phyloP scores from a whole-genome alignment of 2,113 vertebrate species.

The Zosterops japonicus region DNA sequence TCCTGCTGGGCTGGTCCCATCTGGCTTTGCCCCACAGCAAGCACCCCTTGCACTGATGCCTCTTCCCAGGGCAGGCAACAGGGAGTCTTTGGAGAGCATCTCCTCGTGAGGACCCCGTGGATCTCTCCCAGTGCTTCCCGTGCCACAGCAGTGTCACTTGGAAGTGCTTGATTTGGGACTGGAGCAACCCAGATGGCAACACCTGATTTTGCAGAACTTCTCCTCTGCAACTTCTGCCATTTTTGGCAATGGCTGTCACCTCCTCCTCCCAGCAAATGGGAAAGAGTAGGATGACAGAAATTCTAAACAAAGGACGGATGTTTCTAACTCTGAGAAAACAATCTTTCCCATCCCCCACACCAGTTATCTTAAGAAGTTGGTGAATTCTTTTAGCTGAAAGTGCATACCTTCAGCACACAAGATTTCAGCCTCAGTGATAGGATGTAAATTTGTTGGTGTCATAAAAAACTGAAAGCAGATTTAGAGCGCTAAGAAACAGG shows the following conservation, averaged over 20 bases:
- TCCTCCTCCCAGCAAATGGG: neutral
- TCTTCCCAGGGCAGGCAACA: neutral
- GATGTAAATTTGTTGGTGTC: neutral
- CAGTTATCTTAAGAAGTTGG: neutral
- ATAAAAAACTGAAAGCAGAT: neutral
- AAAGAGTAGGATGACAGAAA: slow-evolving; percentile 16
- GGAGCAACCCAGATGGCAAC: neutral
- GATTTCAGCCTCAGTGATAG: neutral
- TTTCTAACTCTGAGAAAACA: neutral
- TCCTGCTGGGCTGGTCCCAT: neutral
- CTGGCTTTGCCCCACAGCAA: neutral
- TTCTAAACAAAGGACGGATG: slow-evolving; percentile 16
- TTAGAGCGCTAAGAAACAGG: neutral
- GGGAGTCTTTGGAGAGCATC: neutral
- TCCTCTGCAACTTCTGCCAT: neutral
- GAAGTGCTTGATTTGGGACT: neutral
- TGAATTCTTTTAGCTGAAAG: neutral
- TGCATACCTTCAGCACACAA: neutral
- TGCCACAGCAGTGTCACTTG: neutral
- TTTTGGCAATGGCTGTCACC: neutral
- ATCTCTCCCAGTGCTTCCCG: neutral
- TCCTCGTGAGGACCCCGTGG: fast-evolving
- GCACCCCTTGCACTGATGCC: neutral
- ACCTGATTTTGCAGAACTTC: neutral
- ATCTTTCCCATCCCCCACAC: neutral